Evolutionary conservation across 2,888 invertebrate genomes (phyloP).

Genomic region (Coleophora deauratella): DNA sequence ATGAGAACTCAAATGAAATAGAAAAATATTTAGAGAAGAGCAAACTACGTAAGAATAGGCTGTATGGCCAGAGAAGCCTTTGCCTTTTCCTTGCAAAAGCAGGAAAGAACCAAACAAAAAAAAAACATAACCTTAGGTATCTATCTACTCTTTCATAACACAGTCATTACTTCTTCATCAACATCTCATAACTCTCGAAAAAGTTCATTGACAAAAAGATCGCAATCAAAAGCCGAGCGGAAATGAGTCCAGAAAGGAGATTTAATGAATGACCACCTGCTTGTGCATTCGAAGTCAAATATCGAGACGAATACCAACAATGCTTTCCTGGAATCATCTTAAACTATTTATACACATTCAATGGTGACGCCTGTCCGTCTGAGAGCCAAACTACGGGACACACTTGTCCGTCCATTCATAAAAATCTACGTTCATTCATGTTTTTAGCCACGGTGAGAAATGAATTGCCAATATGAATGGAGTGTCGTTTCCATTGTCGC

Average conservation of each 20-base stretch:
- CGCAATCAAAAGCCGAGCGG: slow-evolving; percentile 30
- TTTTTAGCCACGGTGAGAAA: slow-evolving; percentile 36
- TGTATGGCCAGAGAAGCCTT: too few relatives aligned
- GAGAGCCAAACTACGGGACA: slow-evolving; percentile 32
- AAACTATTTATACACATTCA: slow-evolving; percentile 39
- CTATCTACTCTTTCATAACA: too few relatives aligned
- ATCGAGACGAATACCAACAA: slow-evolving; percentile 11
- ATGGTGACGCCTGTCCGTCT: slow-evolving; percentile 46
- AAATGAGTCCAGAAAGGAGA: slow-evolving; percentile 54
- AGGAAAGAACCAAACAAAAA: too few relatives aligned
- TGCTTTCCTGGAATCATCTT: slow-evolving; percentile 31
- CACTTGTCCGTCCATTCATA: slow-evolving; percentile 47
- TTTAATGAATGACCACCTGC: slow-evolving; percentile 57
- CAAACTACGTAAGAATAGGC: too few relatives aligned
- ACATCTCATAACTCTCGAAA: too few relatives aligned
- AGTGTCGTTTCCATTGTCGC: slow-evolving; percentile 34
- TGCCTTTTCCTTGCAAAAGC: too few relatives aligned
- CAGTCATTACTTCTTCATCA: too few relatives aligned
- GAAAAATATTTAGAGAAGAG: too few relatives aligned
- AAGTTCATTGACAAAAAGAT: too few relatives aligned
- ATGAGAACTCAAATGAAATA: too few relatives aligned
- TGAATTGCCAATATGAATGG: slow-evolving; percentile 32
- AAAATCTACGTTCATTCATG: slow-evolving; percentile 47
- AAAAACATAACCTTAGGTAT: too few relatives aligned
- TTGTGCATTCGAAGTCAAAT: slow-evolving; percentile 16